A percentile compares a stretch with the other conserved stretches of the same genome.
Evolutionary conservation across 2,888 invertebrate genomes (phyloP).

Genomic region (Amphipoea oculea): DNA sequence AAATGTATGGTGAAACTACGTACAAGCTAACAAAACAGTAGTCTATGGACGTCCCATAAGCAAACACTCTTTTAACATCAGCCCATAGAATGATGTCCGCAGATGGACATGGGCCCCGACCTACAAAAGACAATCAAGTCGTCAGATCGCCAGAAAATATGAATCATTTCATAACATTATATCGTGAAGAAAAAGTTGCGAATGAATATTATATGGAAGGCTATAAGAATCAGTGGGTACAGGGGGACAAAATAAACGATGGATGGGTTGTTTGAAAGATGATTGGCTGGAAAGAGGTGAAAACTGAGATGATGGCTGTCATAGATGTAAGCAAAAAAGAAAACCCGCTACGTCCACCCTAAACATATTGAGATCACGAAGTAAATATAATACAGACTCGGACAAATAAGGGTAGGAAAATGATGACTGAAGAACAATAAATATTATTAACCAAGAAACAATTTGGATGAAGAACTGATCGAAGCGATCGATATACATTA

Average conservation of each 20-base stretch:
- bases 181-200: neutral
- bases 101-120: neutral
- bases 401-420: neutral
- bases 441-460: neutral
- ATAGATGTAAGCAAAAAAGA: neutral
- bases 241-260: neutral
- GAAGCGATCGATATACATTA: neutral
- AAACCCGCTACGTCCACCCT: neutral
- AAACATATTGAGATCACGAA: neutral
- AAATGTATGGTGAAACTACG: neutral
- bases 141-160: neutral
- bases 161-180: neutral
- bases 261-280: neutral
- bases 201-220: neutral
- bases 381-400: too few species aligned
- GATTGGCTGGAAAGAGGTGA: too few species aligned
- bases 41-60: neutral
- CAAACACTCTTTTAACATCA: neutral
- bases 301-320: neutral
- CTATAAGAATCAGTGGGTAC: neutral
- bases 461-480: neutral
- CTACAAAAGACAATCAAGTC: slow-evolving; percentile 24
- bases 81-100: slow-evolving; percentile 6
- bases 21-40: neutral
- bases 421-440: neutral